These are phyloP conservation scores for Procavia capensis DNA, from an alignment of 2,113 vertebrate species.

Conservation along the genomic window DNA sequence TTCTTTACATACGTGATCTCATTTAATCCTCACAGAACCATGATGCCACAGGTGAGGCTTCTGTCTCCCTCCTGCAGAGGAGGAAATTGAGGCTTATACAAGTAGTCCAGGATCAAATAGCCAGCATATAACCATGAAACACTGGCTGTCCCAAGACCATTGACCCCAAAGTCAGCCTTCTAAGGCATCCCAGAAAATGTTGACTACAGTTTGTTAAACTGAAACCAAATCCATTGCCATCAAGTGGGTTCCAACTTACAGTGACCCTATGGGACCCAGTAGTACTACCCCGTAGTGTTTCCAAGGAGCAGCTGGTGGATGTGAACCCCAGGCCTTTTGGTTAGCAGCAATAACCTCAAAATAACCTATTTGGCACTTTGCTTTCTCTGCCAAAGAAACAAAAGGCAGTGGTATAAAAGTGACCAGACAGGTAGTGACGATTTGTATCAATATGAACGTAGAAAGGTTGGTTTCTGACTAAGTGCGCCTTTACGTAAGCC, in stretches of 20 bases:
- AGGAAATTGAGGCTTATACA: not conserved
- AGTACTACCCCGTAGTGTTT: too few species aligned
- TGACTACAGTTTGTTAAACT: not conserved
- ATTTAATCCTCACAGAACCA: not conserved
- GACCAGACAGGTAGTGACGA: not conserved
- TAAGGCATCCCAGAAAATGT: conserved; percentile 18
- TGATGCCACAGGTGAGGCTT: not conserved
- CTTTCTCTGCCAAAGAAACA: conserved; percentile 42
- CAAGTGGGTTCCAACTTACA: too few species aligned
- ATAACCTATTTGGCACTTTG: conserved; percentile 16
- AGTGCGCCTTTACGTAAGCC: conserved; percentile 12
- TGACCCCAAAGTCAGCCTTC: conserved; percentile 23
- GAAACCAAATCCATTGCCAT: too few species aligned
- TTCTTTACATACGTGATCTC: not conserved
- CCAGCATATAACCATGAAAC: conserved; percentile 20
- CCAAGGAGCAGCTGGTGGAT: too few species aligned
- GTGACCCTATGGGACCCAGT: too few species aligned
- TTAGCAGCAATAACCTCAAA: not conserved
- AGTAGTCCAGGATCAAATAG: conserved; percentile 15
- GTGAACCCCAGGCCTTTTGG: too few species aligned
- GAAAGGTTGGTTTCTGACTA: conserved; percentile 48
- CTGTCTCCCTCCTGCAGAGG: not conserved
- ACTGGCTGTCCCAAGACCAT: not conserved
- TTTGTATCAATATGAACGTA: not conserved
- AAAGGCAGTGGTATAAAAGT: not conserved